These are phyloP conservation scores for Heliconius ethilla DNA, from an alignment of 2,888 invertebrate genomes.

Conservation along the genomic window DNA sequence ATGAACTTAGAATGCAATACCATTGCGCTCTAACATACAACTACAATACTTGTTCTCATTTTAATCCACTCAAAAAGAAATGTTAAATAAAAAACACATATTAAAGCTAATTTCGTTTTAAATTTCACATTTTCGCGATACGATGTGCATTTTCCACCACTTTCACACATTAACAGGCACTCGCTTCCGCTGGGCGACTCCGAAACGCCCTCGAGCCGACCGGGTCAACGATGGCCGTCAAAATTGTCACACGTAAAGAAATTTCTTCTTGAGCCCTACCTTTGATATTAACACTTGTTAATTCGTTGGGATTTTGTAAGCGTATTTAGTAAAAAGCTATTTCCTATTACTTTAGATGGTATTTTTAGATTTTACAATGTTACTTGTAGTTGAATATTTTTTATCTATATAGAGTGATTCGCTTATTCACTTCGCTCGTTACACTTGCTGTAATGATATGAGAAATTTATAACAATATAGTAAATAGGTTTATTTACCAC, in stretches of 20 bases:
- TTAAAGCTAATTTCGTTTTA: constrained; percentile 24
- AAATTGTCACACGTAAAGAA: constrained; percentile 19
- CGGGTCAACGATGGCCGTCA: constrained; percentile 35
- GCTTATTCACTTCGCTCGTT: background rate
- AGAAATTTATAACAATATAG: no score
- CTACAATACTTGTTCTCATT: background rate
- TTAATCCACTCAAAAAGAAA: background rate
- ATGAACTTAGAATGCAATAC: background rate
- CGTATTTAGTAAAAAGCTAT: background rate
- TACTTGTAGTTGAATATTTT: no score
- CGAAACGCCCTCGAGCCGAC: constrained; percentile 18
- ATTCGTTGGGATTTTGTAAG: constrained; percentile 6
- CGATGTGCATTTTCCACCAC: constrained; percentile 18
- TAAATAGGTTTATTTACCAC: no score
- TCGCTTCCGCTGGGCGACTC: constrained; percentile 15
- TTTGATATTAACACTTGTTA: constrained; percentile 26
- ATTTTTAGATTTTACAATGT: background rate
- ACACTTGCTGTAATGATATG: no score
- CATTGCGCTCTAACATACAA: background rate
- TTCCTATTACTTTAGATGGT: background rate
- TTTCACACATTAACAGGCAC: constrained; percentile 13
- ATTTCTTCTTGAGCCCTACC: background rate
- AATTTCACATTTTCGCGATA: constrained; percentile 4
- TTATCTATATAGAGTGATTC: background rate
- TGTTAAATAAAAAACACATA: background rate